Evolutionary conservation across 1,140 invertebrate genomes (phyloP).

Genomic region (Trichonephila inaurata): DNA sequence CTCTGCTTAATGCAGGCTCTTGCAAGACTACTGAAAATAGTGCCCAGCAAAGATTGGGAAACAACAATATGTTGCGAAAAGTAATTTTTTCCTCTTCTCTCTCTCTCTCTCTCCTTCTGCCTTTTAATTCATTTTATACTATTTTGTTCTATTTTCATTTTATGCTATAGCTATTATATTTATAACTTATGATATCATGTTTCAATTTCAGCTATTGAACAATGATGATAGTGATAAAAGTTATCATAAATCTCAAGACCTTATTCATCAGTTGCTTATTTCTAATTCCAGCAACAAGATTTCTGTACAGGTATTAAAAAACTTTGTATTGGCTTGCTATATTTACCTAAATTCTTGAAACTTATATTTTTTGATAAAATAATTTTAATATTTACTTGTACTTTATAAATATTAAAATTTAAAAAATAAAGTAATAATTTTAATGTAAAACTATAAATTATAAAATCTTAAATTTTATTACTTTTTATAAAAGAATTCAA

Average conservation of each 20-base stretch:
- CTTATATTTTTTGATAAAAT: background rate
- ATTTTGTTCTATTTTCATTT: too few relatives aligned
- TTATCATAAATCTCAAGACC: slow-evolving; percentile 49
- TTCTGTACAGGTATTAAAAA: slow-evolving; percentile 32
- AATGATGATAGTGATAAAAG: slow-evolving; percentile 53
- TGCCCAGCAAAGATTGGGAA: slow-evolving; percentile 44
- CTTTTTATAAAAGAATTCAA: too few relatives aligned
- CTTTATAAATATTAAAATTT: too few relatives aligned
- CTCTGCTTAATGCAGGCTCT: slow-evolving; percentile 46
- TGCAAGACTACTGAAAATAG: slow-evolving; percentile 60
- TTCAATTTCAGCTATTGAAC: slow-evolving; percentile 60
- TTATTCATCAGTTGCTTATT: slow-evolving; percentile 63
- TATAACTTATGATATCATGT: background rate
- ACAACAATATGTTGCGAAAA: slow-evolving; percentile 73
- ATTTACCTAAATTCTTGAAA: background rate
- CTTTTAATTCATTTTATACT: too few relatives aligned
- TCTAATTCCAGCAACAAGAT: slow-evolving; percentile 21
- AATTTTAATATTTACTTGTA: too few relatives aligned
- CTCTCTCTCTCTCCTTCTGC: background rate
- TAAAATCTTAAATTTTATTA: too few relatives aligned
- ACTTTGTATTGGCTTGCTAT: background rate
- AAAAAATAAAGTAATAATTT: too few relatives aligned
- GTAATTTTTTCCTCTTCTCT: slow-evolving; percentile 27
- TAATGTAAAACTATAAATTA: too few relatives aligned
- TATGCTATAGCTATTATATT: too few relatives aligned